These are phyloP conservation scores for Drosophila limbata DNA, from an alignment of 2,888 invertebrate genomes.

Conservation along the genomic window DNA sequence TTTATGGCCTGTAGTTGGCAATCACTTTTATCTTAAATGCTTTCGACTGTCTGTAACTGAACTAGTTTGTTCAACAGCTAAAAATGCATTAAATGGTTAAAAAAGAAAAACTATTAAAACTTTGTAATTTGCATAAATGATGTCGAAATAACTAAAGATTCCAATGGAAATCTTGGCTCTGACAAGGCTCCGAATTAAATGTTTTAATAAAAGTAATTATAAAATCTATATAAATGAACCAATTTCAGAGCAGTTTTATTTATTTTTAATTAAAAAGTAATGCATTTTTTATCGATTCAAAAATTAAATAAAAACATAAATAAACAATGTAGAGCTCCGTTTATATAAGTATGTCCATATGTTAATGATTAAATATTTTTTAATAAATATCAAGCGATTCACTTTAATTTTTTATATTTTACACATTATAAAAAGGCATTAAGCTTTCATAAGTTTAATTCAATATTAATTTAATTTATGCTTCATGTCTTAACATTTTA, in stretches of 20 bases:
- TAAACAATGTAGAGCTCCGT: too few relatives aligned
- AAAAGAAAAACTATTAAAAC: slow-evolving; percentile 56
- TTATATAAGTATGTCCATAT: too few relatives aligned
- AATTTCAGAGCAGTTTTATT: not conserved
- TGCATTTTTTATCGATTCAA: not conserved
- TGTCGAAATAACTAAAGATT: slow-evolving; percentile 1
- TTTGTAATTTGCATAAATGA: slow-evolving; percentile 62
- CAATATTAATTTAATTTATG: not conserved
- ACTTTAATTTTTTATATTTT: not conserved
- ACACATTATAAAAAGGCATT: not conserved
- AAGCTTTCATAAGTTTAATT: not conserved
- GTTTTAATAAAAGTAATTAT: slow-evolving; percentile 31
- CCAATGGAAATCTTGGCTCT: slow-evolving; percentile 1
- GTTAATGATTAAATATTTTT: not conserved
- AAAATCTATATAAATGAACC: not conserved
- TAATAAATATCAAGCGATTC: not conserved
- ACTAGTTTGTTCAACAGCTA: slow-evolving; percentile 45
- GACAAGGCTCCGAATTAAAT: not conserved
- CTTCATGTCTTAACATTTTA: not conserved
- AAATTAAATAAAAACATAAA: not conserved
- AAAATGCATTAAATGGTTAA: slow-evolving; percentile 48
- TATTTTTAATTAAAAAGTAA: not conserved
- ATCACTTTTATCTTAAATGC: slow-evolving; percentile 18
- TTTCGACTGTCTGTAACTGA: slow-evolving; percentile 32
- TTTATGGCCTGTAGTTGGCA: slow-evolving; percentile 40